Conservation (phyloP, 2,113 vertebrate species). For the Corydoras maculifer region DNA sequence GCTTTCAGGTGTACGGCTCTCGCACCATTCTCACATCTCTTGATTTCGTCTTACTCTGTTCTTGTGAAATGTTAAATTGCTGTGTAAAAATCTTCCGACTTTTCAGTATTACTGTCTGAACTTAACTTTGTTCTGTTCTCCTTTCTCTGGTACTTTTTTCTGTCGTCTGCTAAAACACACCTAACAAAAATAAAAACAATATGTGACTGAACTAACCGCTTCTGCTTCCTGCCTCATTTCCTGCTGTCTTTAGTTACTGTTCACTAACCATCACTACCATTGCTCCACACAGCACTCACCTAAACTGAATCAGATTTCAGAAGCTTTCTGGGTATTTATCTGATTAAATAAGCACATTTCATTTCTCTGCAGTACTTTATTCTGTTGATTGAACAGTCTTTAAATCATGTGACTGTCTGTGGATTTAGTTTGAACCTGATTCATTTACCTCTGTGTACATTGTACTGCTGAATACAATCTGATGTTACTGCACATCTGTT, state of each 20-base stretch:
- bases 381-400: no score
- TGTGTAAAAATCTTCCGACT: constrained; percentile 49
- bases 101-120: constrained; percentile 58
- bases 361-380: background rate
- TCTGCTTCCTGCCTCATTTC: constrained; percentile 40
- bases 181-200: constrained; percentile 60
- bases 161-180: constrained; percentile 55
- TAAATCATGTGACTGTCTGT: no score
- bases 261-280: constrained; percentile 10
- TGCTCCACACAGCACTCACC: no score
- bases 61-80: constrained; percentile 51
- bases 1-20: no score
- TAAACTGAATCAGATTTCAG: no score
- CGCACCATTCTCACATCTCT: no score
- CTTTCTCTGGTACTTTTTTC: constrained; percentile 52
- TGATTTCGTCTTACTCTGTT: constrained; percentile 49
- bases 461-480: no score
- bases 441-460: no score
- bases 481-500: no score
- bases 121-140: constrained; percentile 50
- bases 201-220: constrained; percentile 52
- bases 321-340: background rate
- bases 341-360: constrained; percentile 43
- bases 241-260: constrained; percentile 2
- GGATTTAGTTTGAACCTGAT: no score